Percentiles rank a stretch among this genome's conserved stretches.
Conservation (phyloP, 2,113 vertebrate genomes). For the Varanus komodoensis region DNA sequence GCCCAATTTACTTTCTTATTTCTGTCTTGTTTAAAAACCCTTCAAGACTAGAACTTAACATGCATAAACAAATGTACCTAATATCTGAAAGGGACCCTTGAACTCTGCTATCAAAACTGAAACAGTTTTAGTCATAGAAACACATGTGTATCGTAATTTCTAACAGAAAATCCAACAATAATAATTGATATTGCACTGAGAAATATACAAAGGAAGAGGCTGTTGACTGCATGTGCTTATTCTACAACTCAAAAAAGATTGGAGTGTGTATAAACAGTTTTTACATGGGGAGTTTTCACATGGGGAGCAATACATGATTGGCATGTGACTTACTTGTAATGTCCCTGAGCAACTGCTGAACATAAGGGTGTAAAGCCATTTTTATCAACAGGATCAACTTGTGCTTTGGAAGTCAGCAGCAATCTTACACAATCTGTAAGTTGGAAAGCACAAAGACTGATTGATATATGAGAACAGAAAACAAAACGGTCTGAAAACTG, state of each 20-base stretch:
- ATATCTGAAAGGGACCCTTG: background rate
- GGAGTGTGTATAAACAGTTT: too few relatives aligned
- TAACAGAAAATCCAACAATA: conserved; percentile 7
- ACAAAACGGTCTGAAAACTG: background rate
- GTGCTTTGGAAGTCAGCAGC: conserved; percentile 91
- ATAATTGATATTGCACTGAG: conserved; percentile 14
- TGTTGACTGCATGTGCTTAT: background rate
- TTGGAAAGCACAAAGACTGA: conserved; percentile 35
- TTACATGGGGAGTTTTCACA: background rate
- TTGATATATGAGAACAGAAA: background rate
- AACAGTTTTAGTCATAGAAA: background rate
- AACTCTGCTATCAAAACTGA: background rate
- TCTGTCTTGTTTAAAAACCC: background rate
- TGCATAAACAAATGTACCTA: background rate
- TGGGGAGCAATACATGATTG: conserved; percentile 10
- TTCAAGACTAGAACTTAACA: background rate
- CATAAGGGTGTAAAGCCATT: conserved; percentile 94
- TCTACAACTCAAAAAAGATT: too few relatives aligned
- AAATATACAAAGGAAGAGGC: background rate
- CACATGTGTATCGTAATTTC: background rate
- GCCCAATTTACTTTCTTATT: background rate
- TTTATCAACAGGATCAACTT: conserved; percentile 87
- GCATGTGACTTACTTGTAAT: conserved; percentile 84
- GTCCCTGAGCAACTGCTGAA: conserved; percentile 88
- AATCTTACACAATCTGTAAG: conserved; percentile 92